Evolutionary conservation across 1,140 invertebrate species (phyloP).

Genomic region (Drosophila nasuta): DNA sequence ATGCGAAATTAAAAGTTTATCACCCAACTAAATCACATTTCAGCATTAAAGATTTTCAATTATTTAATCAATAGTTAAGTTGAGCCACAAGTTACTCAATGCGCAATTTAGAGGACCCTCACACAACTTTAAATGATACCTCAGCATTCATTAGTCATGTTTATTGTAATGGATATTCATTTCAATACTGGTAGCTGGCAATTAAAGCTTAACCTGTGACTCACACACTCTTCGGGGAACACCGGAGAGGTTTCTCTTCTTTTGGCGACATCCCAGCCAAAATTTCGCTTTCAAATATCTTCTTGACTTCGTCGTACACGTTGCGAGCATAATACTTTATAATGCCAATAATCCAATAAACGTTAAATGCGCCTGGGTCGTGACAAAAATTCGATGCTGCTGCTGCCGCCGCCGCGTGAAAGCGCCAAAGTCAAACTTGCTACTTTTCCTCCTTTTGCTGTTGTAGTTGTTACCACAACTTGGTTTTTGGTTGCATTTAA

Average conservation of each 20-base stretch:
- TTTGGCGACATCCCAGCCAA: slow-evolving; percentile 7
- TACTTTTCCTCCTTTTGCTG: not conserved
- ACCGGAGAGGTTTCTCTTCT: slow-evolving; percentile 25
- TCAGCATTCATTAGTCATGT: not conserved
- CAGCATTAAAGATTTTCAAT: too few relatives aligned
- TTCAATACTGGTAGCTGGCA: slow-evolving; percentile 53
- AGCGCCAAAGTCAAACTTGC: slow-evolving; percentile 48
- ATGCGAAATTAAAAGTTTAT: not conserved
- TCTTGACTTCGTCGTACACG: slow-evolving; percentile 21
- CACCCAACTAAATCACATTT: too few relatives aligned
- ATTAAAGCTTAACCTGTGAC: slow-evolving; percentile 61
- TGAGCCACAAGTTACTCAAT: too few relatives aligned
- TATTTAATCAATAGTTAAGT: too few relatives aligned
- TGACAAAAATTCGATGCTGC: slow-evolving; percentile 69
- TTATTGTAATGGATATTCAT: slow-evolving; percentile 12
- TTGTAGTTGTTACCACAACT: not conserved
- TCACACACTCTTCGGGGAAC: slow-evolving; percentile 36
- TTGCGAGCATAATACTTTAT: slow-evolving; percentile 48
- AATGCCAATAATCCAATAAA: slow-evolving; percentile 83
- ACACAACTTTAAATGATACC: not conserved
- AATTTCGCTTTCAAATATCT: slow-evolving; percentile 71
- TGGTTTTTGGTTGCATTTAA: slow-evolving; percentile 32
- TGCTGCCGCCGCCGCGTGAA: slow-evolving; percentile 58
- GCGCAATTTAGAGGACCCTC: too few relatives aligned
- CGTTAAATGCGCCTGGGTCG: slow-evolving; percentile 70